Percentiles rank a stretch among this genome's conserved stretches.
phyloP scores from a whole-genome alignment of 1,140 invertebrate genomes.

The Ostrea edulis region DNA sequence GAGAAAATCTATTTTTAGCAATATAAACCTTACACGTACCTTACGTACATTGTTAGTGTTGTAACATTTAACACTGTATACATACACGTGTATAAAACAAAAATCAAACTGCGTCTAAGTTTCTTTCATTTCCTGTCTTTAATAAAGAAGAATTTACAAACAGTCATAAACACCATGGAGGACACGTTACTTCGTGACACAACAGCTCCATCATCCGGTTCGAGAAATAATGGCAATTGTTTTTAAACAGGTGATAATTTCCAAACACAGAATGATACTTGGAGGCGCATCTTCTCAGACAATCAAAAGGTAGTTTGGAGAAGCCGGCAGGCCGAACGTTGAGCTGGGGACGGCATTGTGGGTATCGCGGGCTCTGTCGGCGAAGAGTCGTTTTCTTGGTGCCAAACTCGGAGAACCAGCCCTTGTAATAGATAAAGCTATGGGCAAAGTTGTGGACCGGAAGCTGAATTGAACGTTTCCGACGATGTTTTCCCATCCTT shows the following conservation, averaged over 20 bases:
- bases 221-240: constrained; percentile 33
- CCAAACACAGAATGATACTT: constrained; percentile 10
- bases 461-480: neutral
- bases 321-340: neutral
- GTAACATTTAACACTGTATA: too few species aligned
- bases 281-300: constrained; percentile 4
- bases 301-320: constrained; percentile 5
- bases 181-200: constrained; percentile 13
- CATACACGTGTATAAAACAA: too few species aligned
- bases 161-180: constrained; percentile 19
- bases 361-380: neutral
- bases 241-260: neutral
- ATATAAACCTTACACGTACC: too few species aligned
- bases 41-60: too few species aligned
- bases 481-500: neutral
- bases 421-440: constrained; percentile 31
- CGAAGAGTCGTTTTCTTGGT: neutral
- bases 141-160: neutral
- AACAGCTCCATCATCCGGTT: constrained; percentile 10
- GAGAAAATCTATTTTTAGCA: too few species aligned
- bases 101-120: too few species aligned
- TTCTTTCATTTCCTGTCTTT: neutral
- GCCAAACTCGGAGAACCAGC: constrained; percentile 9
- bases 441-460: neutral
- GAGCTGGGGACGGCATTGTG: neutral